Evolutionary conservation across 1,140 invertebrate genomes (phyloP).

Genomic region (Dryas iulia): DNA sequence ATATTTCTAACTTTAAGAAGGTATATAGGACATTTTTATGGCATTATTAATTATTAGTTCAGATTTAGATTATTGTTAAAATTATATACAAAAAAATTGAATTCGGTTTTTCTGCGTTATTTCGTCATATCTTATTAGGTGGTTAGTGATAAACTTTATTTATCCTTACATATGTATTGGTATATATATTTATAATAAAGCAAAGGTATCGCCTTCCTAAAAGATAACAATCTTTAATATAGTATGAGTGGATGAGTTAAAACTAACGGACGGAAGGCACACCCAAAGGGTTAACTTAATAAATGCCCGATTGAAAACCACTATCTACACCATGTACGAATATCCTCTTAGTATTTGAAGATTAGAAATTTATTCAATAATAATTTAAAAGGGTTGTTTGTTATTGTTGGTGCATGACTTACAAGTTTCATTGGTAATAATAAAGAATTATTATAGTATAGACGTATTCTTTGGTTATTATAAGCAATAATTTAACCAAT

Average conservation of each 20-base stretch:
- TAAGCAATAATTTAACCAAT: too few species aligned
- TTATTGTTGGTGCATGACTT: background rate
- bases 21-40: too few species aligned
- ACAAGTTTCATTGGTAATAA: too few species aligned
- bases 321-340: conserved; percentile 1
- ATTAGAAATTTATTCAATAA: background rate
- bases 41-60: too few species aligned
- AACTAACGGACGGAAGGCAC: conserved; percentile 59
- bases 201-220: conserved; percentile 65
- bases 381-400: background rate
- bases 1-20: too few species aligned
- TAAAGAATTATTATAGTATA: too few species aligned
- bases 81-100: too few species aligned
- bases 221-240: conserved; percentile 75
- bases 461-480: too few species aligned
- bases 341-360: background rate
- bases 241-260: conserved; percentile 68
- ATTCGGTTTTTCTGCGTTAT: too few species aligned
- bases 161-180: conserved; percentile 12
- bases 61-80: too few species aligned
- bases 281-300: conserved; percentile 56
- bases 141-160: background rate
- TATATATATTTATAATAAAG: conserved; percentile 65
- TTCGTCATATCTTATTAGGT: background rate
- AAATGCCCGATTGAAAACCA: conserved; percentile 45